phyloP scores from a whole-genome alignment of 2,113 vertebrate species.

The Notarius quadriscutis region DNA sequence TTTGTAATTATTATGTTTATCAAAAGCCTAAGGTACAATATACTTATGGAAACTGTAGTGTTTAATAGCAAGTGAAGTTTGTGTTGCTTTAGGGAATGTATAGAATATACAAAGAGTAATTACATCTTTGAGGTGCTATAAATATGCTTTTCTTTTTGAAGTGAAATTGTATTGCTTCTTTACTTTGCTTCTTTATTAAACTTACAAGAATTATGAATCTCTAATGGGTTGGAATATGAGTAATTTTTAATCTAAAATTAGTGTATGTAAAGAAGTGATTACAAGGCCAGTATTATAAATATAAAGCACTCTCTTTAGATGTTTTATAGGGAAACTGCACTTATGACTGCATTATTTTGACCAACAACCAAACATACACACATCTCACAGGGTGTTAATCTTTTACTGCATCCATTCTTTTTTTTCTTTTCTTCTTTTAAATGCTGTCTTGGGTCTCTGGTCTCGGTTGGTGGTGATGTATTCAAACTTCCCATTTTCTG shows the following conservation, averaged over 20 bases:
- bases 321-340: background rate
- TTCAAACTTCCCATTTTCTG: background rate
- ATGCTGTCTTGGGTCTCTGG: background rate
- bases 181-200: too few species aligned
- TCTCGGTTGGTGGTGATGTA: background rate
- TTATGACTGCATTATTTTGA: background rate
- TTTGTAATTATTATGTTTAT: background rate
- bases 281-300: background rate
- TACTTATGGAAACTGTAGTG: background rate
- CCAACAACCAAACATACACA: background rate
- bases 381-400: background rate
- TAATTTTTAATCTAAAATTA: background rate
- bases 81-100: background rate
- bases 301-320: background rate
- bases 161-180: background rate
- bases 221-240: background rate
- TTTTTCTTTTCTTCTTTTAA: background rate
- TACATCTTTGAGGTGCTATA: background rate
- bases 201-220: background rate
- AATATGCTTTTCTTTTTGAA: background rate
- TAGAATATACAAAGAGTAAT: background rate
- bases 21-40: background rate
- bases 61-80: background rate
- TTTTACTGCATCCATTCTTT: background rate
- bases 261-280: background rate